Conservation (phyloP, 2,888 invertebrate genomes). For the Cephonodes hylas region DNA sequence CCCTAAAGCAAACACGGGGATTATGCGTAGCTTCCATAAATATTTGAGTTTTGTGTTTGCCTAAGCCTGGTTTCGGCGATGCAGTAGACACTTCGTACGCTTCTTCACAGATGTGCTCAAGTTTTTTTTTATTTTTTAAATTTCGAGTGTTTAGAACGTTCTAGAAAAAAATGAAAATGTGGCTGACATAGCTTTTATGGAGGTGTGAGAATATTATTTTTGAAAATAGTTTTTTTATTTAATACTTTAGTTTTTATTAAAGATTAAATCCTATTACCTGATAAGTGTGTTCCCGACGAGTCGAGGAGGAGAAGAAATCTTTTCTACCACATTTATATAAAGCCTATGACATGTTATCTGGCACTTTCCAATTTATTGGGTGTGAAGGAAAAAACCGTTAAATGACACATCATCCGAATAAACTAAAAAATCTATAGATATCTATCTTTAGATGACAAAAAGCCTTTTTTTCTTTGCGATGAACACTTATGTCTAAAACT, state of each 20-base stretch:
- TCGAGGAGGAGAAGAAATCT: no score
- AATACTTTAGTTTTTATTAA: no score
- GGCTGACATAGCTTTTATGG: no score
- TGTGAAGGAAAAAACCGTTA: no score
- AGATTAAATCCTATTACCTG: no score
- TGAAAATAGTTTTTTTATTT: no score
- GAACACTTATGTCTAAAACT: not conserved
- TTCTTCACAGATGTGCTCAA: not conserved
- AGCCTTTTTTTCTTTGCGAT: not conserved
- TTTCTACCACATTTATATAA: no score
- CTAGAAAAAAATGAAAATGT: no score
- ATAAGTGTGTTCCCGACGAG: no score
- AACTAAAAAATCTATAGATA: not conserved
- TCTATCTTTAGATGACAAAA: not conserved
- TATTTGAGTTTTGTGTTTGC: slow-evolving; percentile 31
- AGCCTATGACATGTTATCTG: no score
- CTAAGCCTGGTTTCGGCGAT: slow-evolving; percentile 19
- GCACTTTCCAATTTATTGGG: no score
- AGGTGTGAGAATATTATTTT: no score
- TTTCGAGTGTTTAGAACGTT: not conserved
- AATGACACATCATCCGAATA: not conserved
- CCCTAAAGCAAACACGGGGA: slow-evolving; percentile 9
- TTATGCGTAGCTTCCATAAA: slow-evolving; percentile 28
- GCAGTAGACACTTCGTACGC: slow-evolving; percentile 15
- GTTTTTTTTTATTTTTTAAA: not conserved